Evolutionary conservation across 2,113 vertebrate species (phyloP), one percentile per base, ranked within the genome.

Genomic region (Terrapene triunguis): DNA sequence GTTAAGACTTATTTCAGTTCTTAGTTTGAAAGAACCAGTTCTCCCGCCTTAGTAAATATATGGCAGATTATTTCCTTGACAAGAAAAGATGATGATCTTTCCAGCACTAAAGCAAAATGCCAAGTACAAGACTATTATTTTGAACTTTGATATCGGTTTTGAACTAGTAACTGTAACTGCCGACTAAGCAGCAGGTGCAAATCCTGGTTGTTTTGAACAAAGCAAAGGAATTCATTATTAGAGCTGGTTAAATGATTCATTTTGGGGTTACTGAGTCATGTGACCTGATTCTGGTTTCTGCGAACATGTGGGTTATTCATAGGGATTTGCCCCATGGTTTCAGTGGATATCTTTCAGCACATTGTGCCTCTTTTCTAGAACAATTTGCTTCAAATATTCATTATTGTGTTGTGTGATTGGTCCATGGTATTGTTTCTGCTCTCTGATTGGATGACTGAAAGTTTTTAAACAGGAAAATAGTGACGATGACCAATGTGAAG

Each of bases 181-280:
- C 96, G 97, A 96, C 94, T 96, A 95, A 97, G 96, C 93, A 95
- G 72, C 55, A 89, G 89, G 62, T 95, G 93, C 89, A 89, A 82
- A 97, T 97, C 92, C 85, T 72, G 10, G 32, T 95, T 93, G 62
- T 79, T 95, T 55, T 88, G 5, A 80, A 50, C 53, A 80, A 81
- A 93, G 92, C 6, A 4, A 38, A 87, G 87, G 54, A 84, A 92
- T 88, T 95, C 16, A 4, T 94, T 97, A 92, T 89, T 93, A 95
- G 93, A 0, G 0, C 89, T 94, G 69, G 90, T 94, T 97, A 90
- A 94, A 93, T 85, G 2, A 96, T 88, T 96, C 96, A n/a, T 89
- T 89, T 59, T 93, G 74, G 85, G 88, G 13, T 89, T 91, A 81
- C 87, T 94, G 94, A 97, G 85, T 97, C 94, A 96, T 94, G 69